Evolutionary conservation across 2,888 invertebrate species (phyloP).

Genomic region (Elaeidobius kamerunicus): DNA sequence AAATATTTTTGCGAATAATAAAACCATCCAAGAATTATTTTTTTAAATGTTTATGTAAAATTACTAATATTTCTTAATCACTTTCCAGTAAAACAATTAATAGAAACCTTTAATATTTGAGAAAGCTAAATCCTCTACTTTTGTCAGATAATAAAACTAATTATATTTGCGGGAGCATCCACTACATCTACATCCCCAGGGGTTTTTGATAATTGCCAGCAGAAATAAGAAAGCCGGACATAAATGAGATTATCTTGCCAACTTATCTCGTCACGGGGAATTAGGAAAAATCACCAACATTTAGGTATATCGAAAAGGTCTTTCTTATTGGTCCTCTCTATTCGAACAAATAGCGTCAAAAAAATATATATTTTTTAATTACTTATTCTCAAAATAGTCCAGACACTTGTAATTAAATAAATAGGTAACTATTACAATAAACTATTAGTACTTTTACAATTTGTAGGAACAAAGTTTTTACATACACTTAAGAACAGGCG

Average conservation of each 20-base stretch:
- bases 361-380: too few species aligned
- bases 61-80: not conserved
- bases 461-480: too few species aligned
- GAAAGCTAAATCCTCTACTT: not conserved
- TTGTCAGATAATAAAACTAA: not conserved
- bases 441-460: too few species aligned
- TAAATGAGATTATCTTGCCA: slow-evolving; percentile 8
- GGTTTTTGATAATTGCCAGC: slow-evolving; percentile 15
- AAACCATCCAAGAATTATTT: not conserved
- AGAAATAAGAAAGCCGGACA: slow-evolving; percentile 8
- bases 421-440: too few species aligned
- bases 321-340: too few species aligned
- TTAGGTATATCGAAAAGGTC: not conserved
- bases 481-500: too few species aligned
- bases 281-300: not conserved
- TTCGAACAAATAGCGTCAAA: too few species aligned
- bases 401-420: too few species aligned
- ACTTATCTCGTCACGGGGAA: slow-evolving; percentile 11
- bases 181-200: slow-evolving; percentile 3
- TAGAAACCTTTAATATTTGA: not conserved
- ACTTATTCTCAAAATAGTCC: too few species aligned
- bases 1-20: too few species aligned
- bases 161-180: slow-evolving; percentile 3
- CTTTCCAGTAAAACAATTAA: too few species aligned
- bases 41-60: not conserved